Conservation (phyloP, 1,140 invertebrate genomes). For the Diprion similis region DNA sequence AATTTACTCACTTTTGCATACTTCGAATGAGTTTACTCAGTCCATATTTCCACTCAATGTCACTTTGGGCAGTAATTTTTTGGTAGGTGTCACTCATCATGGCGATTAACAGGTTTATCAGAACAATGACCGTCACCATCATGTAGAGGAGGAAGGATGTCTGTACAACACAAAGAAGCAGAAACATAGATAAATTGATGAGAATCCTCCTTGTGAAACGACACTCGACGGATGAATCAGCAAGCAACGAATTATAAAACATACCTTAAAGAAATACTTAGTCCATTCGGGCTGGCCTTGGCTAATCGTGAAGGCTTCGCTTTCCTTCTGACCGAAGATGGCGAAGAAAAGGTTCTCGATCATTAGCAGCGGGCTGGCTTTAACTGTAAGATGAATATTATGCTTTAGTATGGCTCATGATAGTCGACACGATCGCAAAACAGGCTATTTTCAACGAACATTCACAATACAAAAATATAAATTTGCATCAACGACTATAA, state of each 20-base stretch:
- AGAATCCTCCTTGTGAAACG: neutral
- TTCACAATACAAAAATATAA: neutral
- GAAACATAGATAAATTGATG: neutral
- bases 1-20: conserved; percentile 78
- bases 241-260: conserved; percentile 38
- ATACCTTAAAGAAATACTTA: conserved; percentile 80
- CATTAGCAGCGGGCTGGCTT: conserved; percentile 85
- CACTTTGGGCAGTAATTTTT: conserved; percentile 97
- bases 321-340: conserved; percentile 95
- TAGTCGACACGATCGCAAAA: neutral
- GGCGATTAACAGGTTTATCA: conserved; percentile 99
- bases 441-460: neutral
- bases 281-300: conserved; percentile 76
- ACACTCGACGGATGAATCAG: neutral
- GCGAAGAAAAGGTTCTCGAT: conserved; percentile 99
- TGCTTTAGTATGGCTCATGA: neutral
- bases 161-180: conserved; percentile 28
- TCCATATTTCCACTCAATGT: conserved; percentile 99
- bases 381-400: conserved; percentile 73
- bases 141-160: conserved; percentile 76
- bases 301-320: conserved; percentile 73
- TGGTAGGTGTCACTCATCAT: conserved; percentile 99
- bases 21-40: conserved; percentile 98
- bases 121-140: conserved; percentile 96
- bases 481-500: neutral